Evolutionary conservation across 1,140 invertebrate genomes (phyloP).

Genomic region (Contarinia nasturtii): DNA sequence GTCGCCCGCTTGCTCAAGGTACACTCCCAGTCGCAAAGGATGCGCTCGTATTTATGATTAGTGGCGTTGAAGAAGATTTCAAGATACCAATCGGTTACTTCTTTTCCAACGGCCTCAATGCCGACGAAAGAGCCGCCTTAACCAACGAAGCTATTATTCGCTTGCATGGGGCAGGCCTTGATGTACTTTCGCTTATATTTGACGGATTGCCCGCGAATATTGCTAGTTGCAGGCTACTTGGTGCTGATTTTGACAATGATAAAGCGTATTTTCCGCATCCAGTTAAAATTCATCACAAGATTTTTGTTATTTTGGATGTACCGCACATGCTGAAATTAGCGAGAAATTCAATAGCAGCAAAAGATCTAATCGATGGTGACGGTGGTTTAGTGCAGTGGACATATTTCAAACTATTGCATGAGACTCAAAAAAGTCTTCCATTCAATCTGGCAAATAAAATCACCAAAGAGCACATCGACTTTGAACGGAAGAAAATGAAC

Average conservation of each 20-base stretch:
- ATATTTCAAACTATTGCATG: background rate
- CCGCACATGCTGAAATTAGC: background rate
- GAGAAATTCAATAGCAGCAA: background rate
- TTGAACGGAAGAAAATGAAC: background rate
- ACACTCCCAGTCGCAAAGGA: background rate
- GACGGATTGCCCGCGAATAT: background rate
- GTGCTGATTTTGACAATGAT: background rate
- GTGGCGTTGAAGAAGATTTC: background rate
- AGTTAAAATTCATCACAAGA: background rate
- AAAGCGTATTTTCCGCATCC: background rate
- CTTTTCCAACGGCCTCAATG: background rate
- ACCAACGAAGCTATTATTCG: background rate
- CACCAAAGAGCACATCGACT: background rate
- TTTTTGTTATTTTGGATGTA: background rate
- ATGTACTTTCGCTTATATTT: background rate
- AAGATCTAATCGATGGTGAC: background rate
- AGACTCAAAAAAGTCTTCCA: background rate
- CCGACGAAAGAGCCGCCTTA: background rate
- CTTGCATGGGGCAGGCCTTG: background rate
- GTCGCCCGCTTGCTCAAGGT: background rate
- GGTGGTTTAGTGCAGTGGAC: background rate
- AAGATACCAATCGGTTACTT: background rate
- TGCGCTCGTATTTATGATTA: slow-evolving; percentile 7
- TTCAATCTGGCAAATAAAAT: background rate
- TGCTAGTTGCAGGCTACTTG: background rate